phyloP scores from a whole-genome alignment of 2,797 vertebrate species.

The Pipistrellus kuhlii region DNA sequence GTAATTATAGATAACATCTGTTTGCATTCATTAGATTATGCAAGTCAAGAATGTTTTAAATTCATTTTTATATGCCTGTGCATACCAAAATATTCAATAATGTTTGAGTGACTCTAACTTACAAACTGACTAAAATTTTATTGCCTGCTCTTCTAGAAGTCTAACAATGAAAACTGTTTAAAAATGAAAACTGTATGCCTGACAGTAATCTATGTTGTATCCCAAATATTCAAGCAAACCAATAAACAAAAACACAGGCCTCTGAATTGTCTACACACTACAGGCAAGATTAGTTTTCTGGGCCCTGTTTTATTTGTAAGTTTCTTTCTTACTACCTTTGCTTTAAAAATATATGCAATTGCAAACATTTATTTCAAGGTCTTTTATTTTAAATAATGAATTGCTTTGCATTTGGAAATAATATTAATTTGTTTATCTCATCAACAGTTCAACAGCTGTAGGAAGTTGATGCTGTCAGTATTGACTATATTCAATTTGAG shows the following conservation, averaged over 20 bases:
- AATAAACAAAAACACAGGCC: not conserved
- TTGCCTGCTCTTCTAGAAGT: not conserved
- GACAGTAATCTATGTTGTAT: not conserved
- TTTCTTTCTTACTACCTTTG: not conserved
- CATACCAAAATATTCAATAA: not conserved
- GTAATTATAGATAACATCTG: not conserved
- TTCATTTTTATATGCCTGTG: not conserved
- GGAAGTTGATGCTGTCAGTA: slow-evolving; percentile 40
- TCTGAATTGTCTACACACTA: not conserved
- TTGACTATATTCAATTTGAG: slow-evolving; percentile 62
- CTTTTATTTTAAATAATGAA: slow-evolving; percentile 56
- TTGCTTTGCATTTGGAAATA: slow-evolving; percentile 47
- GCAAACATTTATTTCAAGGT: slow-evolving; percentile 28
- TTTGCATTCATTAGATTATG: slow-evolving; percentile 3
- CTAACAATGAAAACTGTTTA: not conserved
- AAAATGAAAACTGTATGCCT: not conserved
- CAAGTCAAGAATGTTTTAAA: not conserved
- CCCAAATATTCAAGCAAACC: not conserved
- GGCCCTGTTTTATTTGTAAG: not conserved
- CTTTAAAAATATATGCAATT: not conserved
- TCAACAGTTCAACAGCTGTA: slow-evolving; percentile 26
- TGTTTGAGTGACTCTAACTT: not conserved
- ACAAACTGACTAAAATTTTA: not conserved
- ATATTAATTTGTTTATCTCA: slow-evolving; percentile 58
- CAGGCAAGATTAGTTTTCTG: not conserved